Evolutionary conservation across 2,113 vertebrate genomes (phyloP).

Genomic region (Salvelinus sp.): DNA sequence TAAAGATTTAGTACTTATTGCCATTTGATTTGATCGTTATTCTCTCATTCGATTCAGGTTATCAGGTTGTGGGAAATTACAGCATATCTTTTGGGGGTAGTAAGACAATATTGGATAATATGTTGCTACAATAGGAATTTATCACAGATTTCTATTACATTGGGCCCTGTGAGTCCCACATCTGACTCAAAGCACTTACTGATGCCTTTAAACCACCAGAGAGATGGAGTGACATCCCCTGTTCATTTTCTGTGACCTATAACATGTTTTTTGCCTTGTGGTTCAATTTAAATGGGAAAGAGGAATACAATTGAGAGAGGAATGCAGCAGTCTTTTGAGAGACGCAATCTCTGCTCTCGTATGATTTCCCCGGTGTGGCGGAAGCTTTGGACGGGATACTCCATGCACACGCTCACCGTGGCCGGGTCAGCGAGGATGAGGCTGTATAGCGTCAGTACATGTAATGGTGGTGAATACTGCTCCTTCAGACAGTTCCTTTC

Average conservation of each 20-base stretch:
- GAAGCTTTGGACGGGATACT: constrained; percentile 1
- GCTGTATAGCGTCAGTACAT: neutral
- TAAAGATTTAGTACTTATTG: constrained; percentile 33
- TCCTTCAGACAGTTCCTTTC: constrained; percentile 66
- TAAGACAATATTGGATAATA: no score
- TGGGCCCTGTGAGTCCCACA: no score
- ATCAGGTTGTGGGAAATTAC: neutral
- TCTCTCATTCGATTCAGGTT: neutral
- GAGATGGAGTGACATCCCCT: no score
- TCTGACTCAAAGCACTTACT: no score
- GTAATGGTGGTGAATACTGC: constrained; percentile 39
- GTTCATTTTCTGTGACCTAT: no score
- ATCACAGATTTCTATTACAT: no score
- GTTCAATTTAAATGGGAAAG: neutral
- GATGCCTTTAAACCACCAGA: no score
- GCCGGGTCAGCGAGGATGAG: constrained; percentile 25
- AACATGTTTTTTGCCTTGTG: no score
- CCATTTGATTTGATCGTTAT: constrained; percentile 11
- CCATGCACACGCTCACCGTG: neutral
- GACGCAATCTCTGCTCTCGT: constrained; percentile 21
- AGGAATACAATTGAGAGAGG: constrained; percentile 9
- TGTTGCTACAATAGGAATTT: no score
- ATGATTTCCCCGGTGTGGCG: neutral
- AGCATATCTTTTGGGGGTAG: neutral
- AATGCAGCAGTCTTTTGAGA: constrained; percentile 14